Evolutionary conservation across 2,113 vertebrate species (phyloP).

Genomic region (Agapornis roseicollis): DNA sequence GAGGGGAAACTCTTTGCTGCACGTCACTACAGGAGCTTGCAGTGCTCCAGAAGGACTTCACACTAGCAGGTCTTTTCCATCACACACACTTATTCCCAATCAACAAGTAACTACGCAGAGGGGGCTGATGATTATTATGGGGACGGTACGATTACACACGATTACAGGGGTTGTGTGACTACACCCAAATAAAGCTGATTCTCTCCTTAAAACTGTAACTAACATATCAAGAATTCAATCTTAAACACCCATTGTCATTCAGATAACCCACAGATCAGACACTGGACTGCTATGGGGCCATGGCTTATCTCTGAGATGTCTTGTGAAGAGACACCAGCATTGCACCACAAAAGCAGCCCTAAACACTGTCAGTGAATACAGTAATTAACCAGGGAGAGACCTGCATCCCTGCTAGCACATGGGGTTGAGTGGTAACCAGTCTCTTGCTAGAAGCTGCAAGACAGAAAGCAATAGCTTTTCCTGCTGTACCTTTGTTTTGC

Average conservation of each 20-base stretch:
- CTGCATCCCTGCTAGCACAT: not conserved
- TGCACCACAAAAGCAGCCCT: not conserved
- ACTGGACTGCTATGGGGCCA: not conserved
- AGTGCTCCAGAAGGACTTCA: not conserved
- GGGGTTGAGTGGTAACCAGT: not conserved
- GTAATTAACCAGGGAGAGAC: not conserved
- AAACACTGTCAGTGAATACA: not conserved
- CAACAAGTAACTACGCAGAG: not conserved
- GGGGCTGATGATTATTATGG: not conserved
- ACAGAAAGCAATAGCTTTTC: not conserved
- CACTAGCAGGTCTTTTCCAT: not conserved
- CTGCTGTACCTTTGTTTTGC: not conserved
- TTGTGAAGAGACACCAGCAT: not conserved
- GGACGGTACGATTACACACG: not conserved
- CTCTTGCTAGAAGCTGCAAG: not conserved
- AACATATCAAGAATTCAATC: not conserved
- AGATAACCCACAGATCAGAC: not conserved
- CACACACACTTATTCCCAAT: not conserved
- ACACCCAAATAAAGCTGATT: not conserved
- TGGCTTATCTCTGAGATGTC: fast-evolving
- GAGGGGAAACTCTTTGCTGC: not conserved
- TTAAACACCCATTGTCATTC: not conserved
- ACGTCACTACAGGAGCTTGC: not conserved
- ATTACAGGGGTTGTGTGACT: not conserved
- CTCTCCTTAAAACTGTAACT: not conserved